Base-by-base conservation (phyloP, 2,797 vertebrate genomes). In the Paedocypris micromegethes region DNA sequence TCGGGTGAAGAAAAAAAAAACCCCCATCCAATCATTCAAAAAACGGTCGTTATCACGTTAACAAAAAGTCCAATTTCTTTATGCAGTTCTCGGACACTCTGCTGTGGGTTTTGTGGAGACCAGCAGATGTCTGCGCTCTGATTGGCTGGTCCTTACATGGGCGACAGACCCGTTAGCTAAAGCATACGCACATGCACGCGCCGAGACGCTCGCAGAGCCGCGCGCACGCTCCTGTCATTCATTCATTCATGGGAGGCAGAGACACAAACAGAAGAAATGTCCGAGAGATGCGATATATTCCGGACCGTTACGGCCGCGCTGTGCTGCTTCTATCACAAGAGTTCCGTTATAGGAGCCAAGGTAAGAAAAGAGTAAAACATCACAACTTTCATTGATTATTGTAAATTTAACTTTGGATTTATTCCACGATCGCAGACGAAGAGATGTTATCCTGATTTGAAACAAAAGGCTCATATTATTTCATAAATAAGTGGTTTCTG, bases 261-360 rank as follows among this genome's bases (percentile, higher is more conserved):
- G 6, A 60, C 66, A 9, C 59, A 70, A 64, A 58, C 59, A 3
- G 56, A 59, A 71, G 87, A 82, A 76, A 98, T 98, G 94, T 92
- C 94, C 0, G 93, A 93, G 83, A 87, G 94, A 75, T 94, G 91
- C 85, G 91, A 79, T 74, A 71, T 87, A 70, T 85, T 96, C 78
- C 92, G 92, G 73, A 83, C 87, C 69, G 82, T 98, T 79, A 88
- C 91, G 0, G 90, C 93, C 59, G 92, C 92, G 5, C 83, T 98
- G 77, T 98, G 96, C 81, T 98, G 96, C 83, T 97, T 97, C 88
- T 94, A 96, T 83, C 92, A 94, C 82, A 90, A 90, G 79, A 95
- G 90, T 77, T 87, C 94, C 60, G 72, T 96, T 82, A 88, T 96
- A 70, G 85, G 88, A 70, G 88, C 90, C 79, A 96, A 98, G 96